Evolutionary conservation across 2,888 invertebrate species (phyloP).

Genomic region (Epirrita christyi): DNA sequence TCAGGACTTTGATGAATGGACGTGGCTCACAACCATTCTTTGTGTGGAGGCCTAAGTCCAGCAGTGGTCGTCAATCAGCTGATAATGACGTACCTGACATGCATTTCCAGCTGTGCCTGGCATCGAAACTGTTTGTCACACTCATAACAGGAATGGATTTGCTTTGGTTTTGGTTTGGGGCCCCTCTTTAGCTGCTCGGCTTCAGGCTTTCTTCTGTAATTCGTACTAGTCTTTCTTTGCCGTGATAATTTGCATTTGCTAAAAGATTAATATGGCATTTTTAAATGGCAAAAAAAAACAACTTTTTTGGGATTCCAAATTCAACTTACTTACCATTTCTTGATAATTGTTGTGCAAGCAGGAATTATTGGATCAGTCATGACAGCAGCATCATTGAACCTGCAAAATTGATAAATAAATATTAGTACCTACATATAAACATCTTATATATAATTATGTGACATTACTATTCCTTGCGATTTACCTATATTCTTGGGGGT

Average conservation of each 20-base stretch:
- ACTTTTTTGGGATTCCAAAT: neutral
- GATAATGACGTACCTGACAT: slow-evolving; percentile 69
- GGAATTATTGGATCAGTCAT: slow-evolving; percentile 81
- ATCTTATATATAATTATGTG: no score
- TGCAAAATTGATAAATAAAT: slow-evolving; percentile 54
- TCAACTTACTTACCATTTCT: slow-evolving; percentile 64
- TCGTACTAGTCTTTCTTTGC: slow-evolving; percentile 59
- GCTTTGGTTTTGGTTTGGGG: slow-evolving; percentile 85
- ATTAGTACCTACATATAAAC: no score
- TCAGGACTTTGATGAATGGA: no score
- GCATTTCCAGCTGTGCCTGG: slow-evolving; percentile 86
- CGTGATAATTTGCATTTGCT: slow-evolving; percentile 67
- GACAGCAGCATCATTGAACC: slow-evolving; percentile 81
- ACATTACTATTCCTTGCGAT: no score
- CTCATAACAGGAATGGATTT: slow-evolving; percentile 83
- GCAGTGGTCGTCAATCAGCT: no score
- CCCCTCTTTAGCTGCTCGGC: slow-evolving; percentile 85
- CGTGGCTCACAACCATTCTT: no score
- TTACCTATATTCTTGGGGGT: no score
- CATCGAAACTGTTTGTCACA: slow-evolving; percentile 86
- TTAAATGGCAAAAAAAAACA: neutral
- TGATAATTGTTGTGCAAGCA: slow-evolving; percentile 64
- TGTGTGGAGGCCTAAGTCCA: no score
- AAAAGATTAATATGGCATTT: slow-evolving; percentile 22
- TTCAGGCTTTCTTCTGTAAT: slow-evolving; percentile 84